Percentiles rank a stretch among this genome's conserved stretches.
These are phyloP conservation scores for Meteorus colon DNA, from an alignment of 2,888 invertebrate species.

Conservation along the genomic window DNA sequence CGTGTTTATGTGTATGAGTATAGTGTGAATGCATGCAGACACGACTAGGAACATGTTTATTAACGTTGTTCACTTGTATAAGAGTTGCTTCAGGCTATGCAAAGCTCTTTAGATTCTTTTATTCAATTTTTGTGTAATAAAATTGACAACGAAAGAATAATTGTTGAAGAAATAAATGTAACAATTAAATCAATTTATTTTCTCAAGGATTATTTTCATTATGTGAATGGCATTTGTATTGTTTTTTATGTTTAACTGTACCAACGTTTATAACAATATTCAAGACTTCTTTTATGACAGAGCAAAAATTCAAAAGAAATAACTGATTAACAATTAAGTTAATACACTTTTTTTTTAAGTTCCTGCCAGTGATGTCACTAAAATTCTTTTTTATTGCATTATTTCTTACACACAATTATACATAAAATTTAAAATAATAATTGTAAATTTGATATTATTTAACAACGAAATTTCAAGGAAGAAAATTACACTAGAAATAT, in stretches of 20 bases:
- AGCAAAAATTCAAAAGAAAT: background rate
- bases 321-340: background rate
- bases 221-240: background rate
- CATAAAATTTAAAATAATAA: background rate
- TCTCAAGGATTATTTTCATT: background rate
- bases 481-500: too few relatives aligned
- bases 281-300: too few relatives aligned
- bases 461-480: too few relatives aligned
- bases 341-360: background rate
- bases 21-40: background rate
- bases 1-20: too few relatives aligned
- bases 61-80: constrained; percentile 50
- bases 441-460: too few relatives aligned
- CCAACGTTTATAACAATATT: too few relatives aligned
- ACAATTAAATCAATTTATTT: background rate
- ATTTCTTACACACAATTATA: background rate
- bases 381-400: background rate
- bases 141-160: constrained; percentile 19
- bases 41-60: constrained; percentile 53
- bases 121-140: constrained; percentile 23
- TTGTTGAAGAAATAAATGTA: constrained; percentile 16
- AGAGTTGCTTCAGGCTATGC: constrained; percentile 18
- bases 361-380: background rate
- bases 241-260: background rate
- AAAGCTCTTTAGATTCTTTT: background rate